phyloP scores from a whole-genome alignment of 2,888 invertebrate genomes.

The Drosophila ezoana region DNA sequence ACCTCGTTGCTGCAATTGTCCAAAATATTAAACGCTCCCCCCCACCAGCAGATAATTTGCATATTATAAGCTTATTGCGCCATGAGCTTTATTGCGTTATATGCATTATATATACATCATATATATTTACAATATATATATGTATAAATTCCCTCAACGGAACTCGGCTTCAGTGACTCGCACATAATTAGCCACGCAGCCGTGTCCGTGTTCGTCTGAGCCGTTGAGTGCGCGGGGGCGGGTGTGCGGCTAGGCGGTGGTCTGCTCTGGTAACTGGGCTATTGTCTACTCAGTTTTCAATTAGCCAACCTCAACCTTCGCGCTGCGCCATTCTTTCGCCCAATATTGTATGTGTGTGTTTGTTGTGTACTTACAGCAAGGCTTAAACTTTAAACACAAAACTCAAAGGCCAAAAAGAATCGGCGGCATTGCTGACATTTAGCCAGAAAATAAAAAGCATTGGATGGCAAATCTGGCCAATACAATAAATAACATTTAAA shows the following conservation, averaged over 20 bases:
- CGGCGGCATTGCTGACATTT: slow-evolving; percentile 60
- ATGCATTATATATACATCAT: slow-evolving; percentile 8
- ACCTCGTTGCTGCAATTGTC: slow-evolving; percentile 41
- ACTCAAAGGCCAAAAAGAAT: slow-evolving; percentile 58
- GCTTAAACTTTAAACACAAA: slow-evolving; percentile 30
- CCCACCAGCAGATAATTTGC: slow-evolving; percentile 40
- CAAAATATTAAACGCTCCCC: slow-evolving; percentile 5
- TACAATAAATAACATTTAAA: slow-evolving; percentile 58
- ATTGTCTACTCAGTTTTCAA: slow-evolving; percentile 49
- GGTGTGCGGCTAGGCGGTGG: background rate
- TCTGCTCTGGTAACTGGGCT: slow-evolving; percentile 18
- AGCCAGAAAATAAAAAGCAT: slow-evolving; percentile 27
- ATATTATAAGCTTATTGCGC: slow-evolving; percentile 55
- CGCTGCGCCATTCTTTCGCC: slow-evolving; percentile 34
- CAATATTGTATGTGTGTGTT: slow-evolving; percentile 1
- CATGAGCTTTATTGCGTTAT: slow-evolving; percentile 55
- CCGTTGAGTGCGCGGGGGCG: slow-evolving; percentile 14
- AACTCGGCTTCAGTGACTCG: slow-evolving; percentile 64
- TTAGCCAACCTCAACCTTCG: slow-evolving; percentile 56
- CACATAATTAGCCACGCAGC: slow-evolving; percentile 58
- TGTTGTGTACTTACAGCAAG: slow-evolving; percentile 26
- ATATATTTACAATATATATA: slow-evolving; percentile 10
- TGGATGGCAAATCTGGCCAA: slow-evolving; percentile 43
- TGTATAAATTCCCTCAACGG: slow-evolving; percentile 46
- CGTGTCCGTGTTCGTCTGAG: slow-evolving; percentile 36